Base-by-base conservation (phyloP, 2,797 vertebrate genomes). In the Lagodon rhomboides region DNA sequence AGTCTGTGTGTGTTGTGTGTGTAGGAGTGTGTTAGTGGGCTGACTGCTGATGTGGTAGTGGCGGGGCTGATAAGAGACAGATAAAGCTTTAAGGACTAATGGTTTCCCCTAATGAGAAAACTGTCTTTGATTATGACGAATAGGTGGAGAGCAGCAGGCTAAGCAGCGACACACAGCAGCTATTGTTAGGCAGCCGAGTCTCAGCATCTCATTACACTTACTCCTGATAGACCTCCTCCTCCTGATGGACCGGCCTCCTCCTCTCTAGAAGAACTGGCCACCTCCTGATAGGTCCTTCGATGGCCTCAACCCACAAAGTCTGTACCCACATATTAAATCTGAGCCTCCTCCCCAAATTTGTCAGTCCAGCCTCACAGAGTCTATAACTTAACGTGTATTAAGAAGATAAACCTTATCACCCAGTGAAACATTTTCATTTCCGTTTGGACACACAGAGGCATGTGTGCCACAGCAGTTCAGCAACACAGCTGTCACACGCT, bases 51-150 rank as follows among this genome's bases (percentile, higher is more conserved):
- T 85, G 90, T 80, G 85, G 70, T 84, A 44, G 80, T 70, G 77
- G 67, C 68, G 69, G 93, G 92, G 87, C 93, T 92, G 96, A 97
- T 97, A 96, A 97, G 95, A 95, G 91, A 94, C 96, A 96, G 97
- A 98, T 97, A 97, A 97, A 96, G 95, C 91, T 90, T 96, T 96
- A 95, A 95, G 90, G 95, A 92, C 96, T 98, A 97, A 98, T 97
- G 97, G 97, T 95, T 97, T 97, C 95, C 95, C 94, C 96, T 98
- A 97, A 98, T 98, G 97, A 99, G 98, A 97, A 98, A 97, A 97
- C 96, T 96, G 90, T 86, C 80, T 93, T 96, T 98, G 98, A 98
- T 98, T 96, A 97, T 97, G 97, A 98, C 96, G 96, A 97, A 98
- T 98, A 94, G 95, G 96, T 89, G 92, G 91, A 95, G 97, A 97